phyloP scores from a whole-genome alignment of 2,888 invertebrate species.

The Sinelater perroti region DNA sequence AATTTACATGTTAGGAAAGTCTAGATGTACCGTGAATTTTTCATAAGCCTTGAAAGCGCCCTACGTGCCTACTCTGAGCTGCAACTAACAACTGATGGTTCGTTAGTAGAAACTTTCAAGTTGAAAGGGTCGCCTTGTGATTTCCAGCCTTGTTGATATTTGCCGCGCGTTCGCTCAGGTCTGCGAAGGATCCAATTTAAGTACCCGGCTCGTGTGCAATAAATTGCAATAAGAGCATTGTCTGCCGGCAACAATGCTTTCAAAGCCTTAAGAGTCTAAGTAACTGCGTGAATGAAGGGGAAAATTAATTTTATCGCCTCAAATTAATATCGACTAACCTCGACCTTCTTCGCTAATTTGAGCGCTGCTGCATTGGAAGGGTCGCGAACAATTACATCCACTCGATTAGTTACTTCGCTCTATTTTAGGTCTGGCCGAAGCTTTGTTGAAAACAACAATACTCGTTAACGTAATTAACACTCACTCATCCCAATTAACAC shows the following conservation, averaged over 20 bases:
- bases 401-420: constrained; percentile 11
- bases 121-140: constrained; percentile 12
- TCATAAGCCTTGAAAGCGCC: constrained; percentile 6
- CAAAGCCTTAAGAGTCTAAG: too few species aligned
- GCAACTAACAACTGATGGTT: constrained; percentile 20
- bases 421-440: constrained; percentile 1
- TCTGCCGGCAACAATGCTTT: too few species aligned
- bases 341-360: background rate
- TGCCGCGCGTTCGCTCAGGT: constrained; percentile 15
- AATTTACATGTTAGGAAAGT: constrained; percentile 17
- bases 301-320: background rate
- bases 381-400: constrained; percentile 3
- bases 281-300: background rate
- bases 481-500: too few species aligned
- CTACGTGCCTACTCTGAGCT: constrained; percentile 4
- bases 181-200: constrained; percentile 20
- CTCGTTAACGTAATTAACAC: background rate
- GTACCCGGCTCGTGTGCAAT: background rate
- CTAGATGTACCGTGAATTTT: constrained; percentile 15
- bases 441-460: background rate
- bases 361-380: constrained; percentile 1
- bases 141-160: constrained; percentile 20
- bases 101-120: constrained; percentile 20
- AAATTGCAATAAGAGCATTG: too few species aligned
- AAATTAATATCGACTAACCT: background rate